phyloP scores from a whole-genome alignment of 1,140 invertebrate genomes.

The Camponotus vicinus region DNA sequence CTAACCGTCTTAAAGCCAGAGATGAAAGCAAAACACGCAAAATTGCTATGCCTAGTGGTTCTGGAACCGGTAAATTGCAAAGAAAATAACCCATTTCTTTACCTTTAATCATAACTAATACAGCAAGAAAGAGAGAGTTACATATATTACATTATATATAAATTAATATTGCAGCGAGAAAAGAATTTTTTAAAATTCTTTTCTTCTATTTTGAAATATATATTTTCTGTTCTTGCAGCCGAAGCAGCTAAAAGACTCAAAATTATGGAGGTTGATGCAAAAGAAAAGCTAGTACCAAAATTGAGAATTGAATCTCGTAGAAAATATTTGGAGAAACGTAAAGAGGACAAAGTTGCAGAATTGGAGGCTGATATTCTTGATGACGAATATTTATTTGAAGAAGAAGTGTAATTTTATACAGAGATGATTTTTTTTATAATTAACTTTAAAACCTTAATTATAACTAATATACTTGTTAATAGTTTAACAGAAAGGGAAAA shows the following conservation, averaged over 20 bases:
- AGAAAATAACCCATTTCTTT: background rate
- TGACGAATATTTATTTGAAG: constrained; percentile 98
- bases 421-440: background rate
- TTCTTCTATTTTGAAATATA: no score
- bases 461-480: constrained; percentile 5
- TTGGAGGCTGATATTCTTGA: constrained; percentile 98
- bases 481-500: constrained; percentile 95
- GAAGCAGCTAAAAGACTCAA: constrained; percentile 97
- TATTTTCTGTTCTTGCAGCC: constrained; percentile 56
- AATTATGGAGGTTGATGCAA: constrained; percentile 92
- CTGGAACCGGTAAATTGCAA: constrained; percentile 82
- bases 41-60: constrained; percentile 88
- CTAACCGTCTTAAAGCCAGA: constrained; percentile 94
- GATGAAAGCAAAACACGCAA: constrained; percentile 97
- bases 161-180: no score
- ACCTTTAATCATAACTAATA: no score
- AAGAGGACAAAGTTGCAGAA: constrained; percentile 98
- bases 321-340: constrained; percentile 97
- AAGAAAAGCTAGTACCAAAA: constrained; percentile 95
- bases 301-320: constrained; percentile 96
- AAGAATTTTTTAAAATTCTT: no score
- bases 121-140: no score
- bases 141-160: no score
- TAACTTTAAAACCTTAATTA: constrained; percentile 19
- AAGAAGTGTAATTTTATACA: constrained; percentile 90